phyloP scores from a whole-genome alignment of 2,888 invertebrate species.

The Bellardia bayeri region DNA sequence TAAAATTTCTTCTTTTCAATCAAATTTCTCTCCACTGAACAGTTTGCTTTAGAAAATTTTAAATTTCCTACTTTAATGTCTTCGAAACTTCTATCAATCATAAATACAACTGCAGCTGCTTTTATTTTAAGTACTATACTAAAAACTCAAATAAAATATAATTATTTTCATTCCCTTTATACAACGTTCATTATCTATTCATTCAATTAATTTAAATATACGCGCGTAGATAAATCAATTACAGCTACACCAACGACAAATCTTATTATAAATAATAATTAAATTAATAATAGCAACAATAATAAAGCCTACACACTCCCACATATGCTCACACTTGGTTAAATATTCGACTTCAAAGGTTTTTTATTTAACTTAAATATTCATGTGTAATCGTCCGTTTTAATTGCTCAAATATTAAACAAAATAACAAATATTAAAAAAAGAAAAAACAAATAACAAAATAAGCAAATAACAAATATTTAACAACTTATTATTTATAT shows the following conservation, averaged over 20 bases:
- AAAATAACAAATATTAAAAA: too few relatives aligned
- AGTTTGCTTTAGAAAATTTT: too few relatives aligned
- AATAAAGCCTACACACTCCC: neutral
- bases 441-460: too few relatives aligned
- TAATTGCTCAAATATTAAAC: too few relatives aligned
- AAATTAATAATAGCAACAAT: conserved; percentile 32
- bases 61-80: neutral
- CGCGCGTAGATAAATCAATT: conserved; percentile 18
- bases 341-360: neutral
- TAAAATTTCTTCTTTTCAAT: too few relatives aligned
- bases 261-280: conserved; percentile 9
- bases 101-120: neutral
- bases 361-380: conserved; percentile 13
- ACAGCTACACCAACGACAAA: neutral
- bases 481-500: too few relatives aligned
- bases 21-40: too few relatives aligned
- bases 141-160: neutral
- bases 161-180: neutral
- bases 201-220: neutral
- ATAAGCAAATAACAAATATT: too few relatives aligned
- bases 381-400: neutral
- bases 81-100: neutral
- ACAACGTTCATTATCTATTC: neutral
- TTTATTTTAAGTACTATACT: neutral
- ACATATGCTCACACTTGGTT: neutral